Evolutionary conservation across 2,797 vertebrate genomes (phyloP).

Genomic region (Sylvilagus floridanus): DNA sequence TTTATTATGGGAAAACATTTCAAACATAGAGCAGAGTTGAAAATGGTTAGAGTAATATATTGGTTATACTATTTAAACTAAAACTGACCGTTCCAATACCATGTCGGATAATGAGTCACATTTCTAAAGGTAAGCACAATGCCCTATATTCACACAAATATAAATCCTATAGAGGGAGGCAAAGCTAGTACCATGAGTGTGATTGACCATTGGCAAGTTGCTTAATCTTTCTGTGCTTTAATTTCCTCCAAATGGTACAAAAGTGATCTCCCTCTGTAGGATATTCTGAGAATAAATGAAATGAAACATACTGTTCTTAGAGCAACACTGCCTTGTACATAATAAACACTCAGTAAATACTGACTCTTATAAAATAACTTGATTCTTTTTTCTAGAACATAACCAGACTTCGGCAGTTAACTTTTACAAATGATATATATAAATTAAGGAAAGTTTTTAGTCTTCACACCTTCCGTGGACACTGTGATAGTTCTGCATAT

Average conservation of each 20-base stretch:
- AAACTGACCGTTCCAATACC: constrained; percentile 18
- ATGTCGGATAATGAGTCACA: not conserved
- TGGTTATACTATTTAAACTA: constrained; percentile 24
- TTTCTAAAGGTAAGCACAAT: not conserved
- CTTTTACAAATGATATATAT: constrained; percentile 89
- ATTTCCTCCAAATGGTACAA: not conserved
- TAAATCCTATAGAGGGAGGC: not conserved
- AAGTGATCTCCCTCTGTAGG: not conserved
- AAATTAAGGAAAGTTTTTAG: constrained; percentile 84
- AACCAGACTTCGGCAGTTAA: constrained; percentile 92
- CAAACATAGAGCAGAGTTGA: not conserved
- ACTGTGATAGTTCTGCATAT: not conserved
- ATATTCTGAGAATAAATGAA: not conserved
- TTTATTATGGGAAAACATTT: constrained; percentile 33
- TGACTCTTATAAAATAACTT: not conserved
- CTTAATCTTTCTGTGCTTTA: not conserved
- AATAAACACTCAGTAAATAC: not conserved
- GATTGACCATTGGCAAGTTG: not conserved
- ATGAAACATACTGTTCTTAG: not conserved
- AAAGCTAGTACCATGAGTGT: not conserved
- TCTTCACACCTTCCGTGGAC: not conserved
- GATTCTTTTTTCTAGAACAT: constrained; percentile 89
- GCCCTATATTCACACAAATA: not conserved
- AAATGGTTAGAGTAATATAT: not conserved
- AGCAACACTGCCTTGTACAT: not conserved